Percentiles rank a stretch among this genome's conserved stretches.
These are phyloP conservation scores for Oceanodroma leucorhoa DNA, from an alignment of 2,797 vertebrate species.

Conservation along the genomic window DNA sequence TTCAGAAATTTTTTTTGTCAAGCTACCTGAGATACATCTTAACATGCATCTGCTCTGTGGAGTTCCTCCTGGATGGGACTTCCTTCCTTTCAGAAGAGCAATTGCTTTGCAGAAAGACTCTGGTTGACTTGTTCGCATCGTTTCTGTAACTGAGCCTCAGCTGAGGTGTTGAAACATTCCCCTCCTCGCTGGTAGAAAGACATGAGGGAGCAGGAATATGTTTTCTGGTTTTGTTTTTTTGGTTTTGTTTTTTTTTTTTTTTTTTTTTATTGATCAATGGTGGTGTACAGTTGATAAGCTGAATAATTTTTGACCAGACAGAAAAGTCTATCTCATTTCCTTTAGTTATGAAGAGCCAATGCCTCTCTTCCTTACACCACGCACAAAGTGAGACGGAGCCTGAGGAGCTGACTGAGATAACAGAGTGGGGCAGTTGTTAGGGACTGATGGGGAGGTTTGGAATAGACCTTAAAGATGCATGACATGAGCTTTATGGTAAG, in stretches of 20 bases:
- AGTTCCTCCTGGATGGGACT: background rate
- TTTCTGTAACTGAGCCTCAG: background rate
- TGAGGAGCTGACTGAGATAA: background rate
- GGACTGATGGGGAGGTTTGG: background rate
- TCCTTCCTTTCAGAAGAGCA: background rate
- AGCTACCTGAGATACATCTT: background rate
- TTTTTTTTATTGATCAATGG: no score
- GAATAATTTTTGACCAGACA: background rate
- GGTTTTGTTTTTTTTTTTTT: no score
- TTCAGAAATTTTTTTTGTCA: background rate
- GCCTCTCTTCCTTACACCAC: background rate
- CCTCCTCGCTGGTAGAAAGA: background rate
- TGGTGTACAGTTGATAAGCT: background rate
- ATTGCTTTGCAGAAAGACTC: background rate
- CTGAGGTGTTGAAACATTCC: background rate
- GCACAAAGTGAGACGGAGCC: background rate
- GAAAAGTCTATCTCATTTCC: background rate
- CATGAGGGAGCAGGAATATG: background rate
- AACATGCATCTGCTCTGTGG: background rate
- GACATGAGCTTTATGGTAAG: background rate
- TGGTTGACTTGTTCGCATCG: accelerated
- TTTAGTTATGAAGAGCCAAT: background rate
- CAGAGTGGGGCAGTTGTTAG: background rate
- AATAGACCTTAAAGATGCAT: background rate
- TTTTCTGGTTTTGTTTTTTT: no score